Base-by-base conservation (phyloP, 2,797 vertebrate species). In the Strix occidentalis region DNA sequence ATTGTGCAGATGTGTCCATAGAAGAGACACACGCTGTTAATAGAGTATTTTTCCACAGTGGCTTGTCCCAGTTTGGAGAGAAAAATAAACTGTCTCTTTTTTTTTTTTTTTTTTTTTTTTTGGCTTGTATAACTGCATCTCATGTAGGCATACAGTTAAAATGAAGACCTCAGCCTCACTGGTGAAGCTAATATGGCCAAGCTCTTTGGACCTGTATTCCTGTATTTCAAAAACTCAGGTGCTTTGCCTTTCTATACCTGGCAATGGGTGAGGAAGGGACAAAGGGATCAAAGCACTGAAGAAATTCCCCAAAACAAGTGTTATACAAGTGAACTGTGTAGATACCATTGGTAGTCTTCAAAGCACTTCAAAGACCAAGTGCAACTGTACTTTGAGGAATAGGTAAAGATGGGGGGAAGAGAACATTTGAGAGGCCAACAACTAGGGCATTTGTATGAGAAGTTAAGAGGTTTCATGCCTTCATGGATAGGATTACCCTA, bases 1-100 rank as follows among this genome's bases (percentile, higher is more conserved):
- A 86, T 84, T 78, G 69, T 93, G 65, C 87, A 95, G 87, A 88
- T 95, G 76, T 84, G 90, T n/a, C 72, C 87, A 68, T 37, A 54
- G 69, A 91, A 94, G 53, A 86, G 76, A 68, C 9, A 50, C 57
- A 66, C 0, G 0, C 72, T 90, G 37, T 78, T 87, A 93, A 85
- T 5, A 12, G 39, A 84, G 23, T 82, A 57, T 71, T 95, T 89
- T 84, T 94, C 76, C 50, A 43, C 79, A 71, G 65, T 71, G 41
- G 33, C 65, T 93, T 90, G 16, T 61, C 35, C 45, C 35, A 61
- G 13, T 83, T 83, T 78, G 43, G 28, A 77, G 29, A 51, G 28
- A 74, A 82, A 88, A 87, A 88, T 24, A 72, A 82, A 64, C 11
- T 8, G 4, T 13, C 10, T n/a, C 21, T 4, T 10, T 57, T 21